phyloP scores from a whole-genome alignment of 2,797 vertebrate species.

The Malacoctenus gilli region DNA sequence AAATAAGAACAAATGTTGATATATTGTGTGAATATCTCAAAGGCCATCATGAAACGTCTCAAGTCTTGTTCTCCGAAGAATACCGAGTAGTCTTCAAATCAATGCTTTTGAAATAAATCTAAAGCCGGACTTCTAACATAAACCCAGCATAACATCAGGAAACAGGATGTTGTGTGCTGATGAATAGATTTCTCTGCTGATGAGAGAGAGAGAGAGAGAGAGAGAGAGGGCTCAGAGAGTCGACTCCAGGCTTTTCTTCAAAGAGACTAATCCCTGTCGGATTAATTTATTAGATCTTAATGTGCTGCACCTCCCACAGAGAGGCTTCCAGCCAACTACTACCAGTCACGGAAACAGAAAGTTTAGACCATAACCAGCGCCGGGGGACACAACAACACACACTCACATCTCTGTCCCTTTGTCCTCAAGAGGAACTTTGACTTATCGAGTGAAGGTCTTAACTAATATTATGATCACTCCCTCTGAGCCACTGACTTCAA shows the following conservation, averaged over 20 bases:
- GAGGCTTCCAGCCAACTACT: conserved; percentile 43
- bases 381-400: conserved; percentile 28
- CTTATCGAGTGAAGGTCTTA: background rate
- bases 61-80: too few relatives aligned
- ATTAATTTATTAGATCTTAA: conserved; percentile 67
- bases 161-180: conserved; percentile 58
- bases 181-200: conserved; percentile 42
- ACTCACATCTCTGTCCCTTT: conserved; percentile 7
- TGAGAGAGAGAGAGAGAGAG: conserved; percentile 19
- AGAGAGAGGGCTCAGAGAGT: conserved; percentile 23
- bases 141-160: conserved; percentile 41
- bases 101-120: conserved; percentile 8
- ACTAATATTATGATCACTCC: too few relatives aligned
- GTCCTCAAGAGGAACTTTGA: conserved; percentile 17
- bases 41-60: too few relatives aligned
- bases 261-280: conserved; percentile 57
- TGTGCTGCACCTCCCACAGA: conserved; percentile 60
- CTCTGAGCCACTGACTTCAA: too few relatives aligned
- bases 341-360: conserved; percentile 38
- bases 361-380: conserved; percentile 36
- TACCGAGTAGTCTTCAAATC: too few relatives aligned
- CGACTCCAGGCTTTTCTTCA: conserved; percentile 59
- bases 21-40: too few relatives aligned
- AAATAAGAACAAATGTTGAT: too few relatives aligned
- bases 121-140: conserved; percentile 19